Conservation (phyloP, 2,888 invertebrate genomes). For the Neoitamus cyanurus region DNA sequence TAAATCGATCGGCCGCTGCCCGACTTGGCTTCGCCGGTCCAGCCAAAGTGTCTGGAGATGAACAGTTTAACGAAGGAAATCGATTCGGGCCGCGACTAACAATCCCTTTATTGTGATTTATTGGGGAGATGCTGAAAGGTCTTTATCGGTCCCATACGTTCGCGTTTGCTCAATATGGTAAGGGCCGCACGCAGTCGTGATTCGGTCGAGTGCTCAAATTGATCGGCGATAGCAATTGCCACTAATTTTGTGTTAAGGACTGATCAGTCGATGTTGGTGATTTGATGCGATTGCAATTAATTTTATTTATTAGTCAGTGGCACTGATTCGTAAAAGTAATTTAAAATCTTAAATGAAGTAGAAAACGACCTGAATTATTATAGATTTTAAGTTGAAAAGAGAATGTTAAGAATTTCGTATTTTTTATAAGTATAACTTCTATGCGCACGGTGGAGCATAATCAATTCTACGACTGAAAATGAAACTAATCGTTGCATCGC, state of each 20-base stretch:
- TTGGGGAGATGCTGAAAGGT: not conserved
- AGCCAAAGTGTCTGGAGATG: not conserved
- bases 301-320: not conserved
- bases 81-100: not conserved
- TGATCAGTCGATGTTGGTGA: not conserved
- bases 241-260: not conserved
- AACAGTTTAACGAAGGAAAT: not conserved
- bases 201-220: not conserved
- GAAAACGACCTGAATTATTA: too few relatives aligned
- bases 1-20: not conserved
- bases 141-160: not conserved
- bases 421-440: too few relatives aligned
- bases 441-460: too few relatives aligned
- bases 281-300: not conserved
- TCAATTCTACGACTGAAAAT: too few relatives aligned
- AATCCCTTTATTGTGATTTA: constrained; percentile 22
- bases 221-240: not conserved
- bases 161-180: not conserved
- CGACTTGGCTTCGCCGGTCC: not conserved
- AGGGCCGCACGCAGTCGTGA: not conserved
- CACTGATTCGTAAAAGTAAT: too few relatives aligned
- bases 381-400: too few relatives aligned
- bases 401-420: too few relatives aligned
- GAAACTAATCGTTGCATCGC: too few relatives aligned
- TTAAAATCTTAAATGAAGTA: too few relatives aligned